Evolutionary conservation across 2,113 vertebrate species (phyloP).

Genomic region (Oncorhynchus keta): DNA sequence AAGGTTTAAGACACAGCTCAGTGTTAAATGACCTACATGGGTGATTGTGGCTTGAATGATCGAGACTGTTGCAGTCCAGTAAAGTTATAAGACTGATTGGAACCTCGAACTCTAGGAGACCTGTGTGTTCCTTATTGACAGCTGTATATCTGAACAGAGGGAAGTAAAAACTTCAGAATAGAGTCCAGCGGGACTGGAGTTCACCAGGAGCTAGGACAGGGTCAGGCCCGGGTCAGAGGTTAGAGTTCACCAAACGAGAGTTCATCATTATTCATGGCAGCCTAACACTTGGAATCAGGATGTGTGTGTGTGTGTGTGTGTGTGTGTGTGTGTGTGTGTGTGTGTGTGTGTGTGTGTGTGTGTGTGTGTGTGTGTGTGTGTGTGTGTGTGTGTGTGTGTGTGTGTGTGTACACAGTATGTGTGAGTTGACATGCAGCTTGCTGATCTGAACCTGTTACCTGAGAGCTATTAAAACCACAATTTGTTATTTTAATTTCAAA

Average conservation of each 20-base stretch:
- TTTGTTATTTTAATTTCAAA: conserved; percentile 46
- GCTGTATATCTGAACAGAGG: conserved; percentile 20
- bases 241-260: background rate
- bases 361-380: conserved; percentile 5
- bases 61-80: conserved; percentile 52
- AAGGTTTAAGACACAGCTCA: too few relatives aligned
- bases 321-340: background rate
- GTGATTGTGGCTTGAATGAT: conserved; percentile 24
- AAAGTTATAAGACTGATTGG: conserved; percentile 19
- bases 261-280: conserved; percentile 31
- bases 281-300: conserved; percentile 49
- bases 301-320: conserved; percentile 33
- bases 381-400: conserved; percentile 16
- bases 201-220: background rate
- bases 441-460: conserved; percentile 50
- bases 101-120: conserved; percentile 14
- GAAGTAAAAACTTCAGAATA: conserved; percentile 8
- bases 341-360: too few relatives aligned
- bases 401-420: conserved; percentile 5
- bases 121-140: conserved; percentile 31
- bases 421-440: conserved; percentile 42
- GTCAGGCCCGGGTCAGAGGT: conserved; percentile 11
- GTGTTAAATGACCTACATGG: too few relatives aligned
- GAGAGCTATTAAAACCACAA: conserved; percentile 63
- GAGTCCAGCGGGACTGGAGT: conserved; percentile 12